A percentile compares a stretch with the other conserved stretches of the same genome.
phyloP scores from a whole-genome alignment of 2,797 vertebrate genomes.

The Anableps anableps region DNA sequence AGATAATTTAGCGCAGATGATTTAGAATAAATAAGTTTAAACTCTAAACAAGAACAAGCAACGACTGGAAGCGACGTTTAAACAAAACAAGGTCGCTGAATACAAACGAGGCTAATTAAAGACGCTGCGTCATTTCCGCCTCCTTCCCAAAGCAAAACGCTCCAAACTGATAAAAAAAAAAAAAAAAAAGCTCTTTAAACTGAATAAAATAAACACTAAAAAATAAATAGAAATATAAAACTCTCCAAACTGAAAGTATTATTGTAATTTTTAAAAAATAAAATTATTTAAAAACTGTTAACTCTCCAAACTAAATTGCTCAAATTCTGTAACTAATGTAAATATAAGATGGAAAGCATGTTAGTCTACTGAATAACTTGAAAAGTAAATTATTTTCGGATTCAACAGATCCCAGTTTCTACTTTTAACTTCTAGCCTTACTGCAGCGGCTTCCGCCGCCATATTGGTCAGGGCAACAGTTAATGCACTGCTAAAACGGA shows the following conservation, averaged over 20 bases:
- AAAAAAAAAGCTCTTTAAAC: no score
- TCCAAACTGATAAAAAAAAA: no score
- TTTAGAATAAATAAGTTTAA: background rate
- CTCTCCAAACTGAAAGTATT: no score
- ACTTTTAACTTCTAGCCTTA: background rate
- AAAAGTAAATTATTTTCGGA: background rate
- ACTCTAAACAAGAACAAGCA: background rate
- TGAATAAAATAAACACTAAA: no score
- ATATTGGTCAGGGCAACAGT: background rate
- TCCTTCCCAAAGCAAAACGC: background rate
- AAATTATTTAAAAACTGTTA: no score
- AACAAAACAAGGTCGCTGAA: background rate
- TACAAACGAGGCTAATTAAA: no score
- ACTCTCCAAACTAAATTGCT: background rate
- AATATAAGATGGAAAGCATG: background rate
- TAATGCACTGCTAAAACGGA: background rate
- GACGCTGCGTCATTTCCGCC: background rate
- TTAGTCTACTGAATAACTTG: background rate
- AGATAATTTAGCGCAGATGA: background rate
- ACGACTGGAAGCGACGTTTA: background rate
- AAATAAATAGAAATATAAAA: no score
- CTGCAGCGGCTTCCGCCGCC: background rate
- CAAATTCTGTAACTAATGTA: background rate
- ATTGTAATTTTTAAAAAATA: no score
- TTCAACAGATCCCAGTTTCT: no score